Base-by-base conservation (phyloP, 2,797 vertebrate species). In the Gobionotothen gibberifrons region DNA sequence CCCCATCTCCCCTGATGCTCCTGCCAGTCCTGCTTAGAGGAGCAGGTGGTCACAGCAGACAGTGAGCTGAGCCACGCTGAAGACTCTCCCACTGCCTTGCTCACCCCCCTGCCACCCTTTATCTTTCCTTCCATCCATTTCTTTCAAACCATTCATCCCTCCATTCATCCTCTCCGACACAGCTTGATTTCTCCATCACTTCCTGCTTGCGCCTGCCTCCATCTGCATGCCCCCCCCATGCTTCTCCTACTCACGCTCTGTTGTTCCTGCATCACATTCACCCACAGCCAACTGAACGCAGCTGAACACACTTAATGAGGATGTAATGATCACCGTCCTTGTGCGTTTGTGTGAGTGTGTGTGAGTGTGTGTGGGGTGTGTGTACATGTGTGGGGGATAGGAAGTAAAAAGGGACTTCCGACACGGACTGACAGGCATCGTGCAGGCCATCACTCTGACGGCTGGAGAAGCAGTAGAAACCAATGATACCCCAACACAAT, bases 1-100 rank as follows among this genome's bases (percentile, higher is more conserved):
- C 40, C 57, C 72, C 66, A 40, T 47, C 69, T 70, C 5, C 55
- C 47, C 53, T 70, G 59, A 71, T 14, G 72, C 84, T 78, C 65
- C 79, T 88, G 83, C 68, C 67, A 47, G 76, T 53, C 52, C 42
- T 7, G 63, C 82, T 86, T 74, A 76, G 68, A 85, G 74, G 60
- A 89, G 83, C 92, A 93, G 90, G 88, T 90, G 92, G 85, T 77
- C 59, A 63, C 54, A 74, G 69, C 85, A 82, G 72, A 87, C 78
- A 81, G 72, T 2, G 62, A 77, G 80, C 76, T 29, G 60, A 87
- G 80, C 86, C 69, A 36, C 62, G 65, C 76, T 84, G 48, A 82
- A 79, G 76, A 83, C 73, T 77, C 70, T 64, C 26, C 64, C 66
- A 72, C 32, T 5, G 14, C 64, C 51, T 66, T 57, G 22, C 69